These are phyloP conservation scores for Dione vanillae DNA, from an alignment of 2,888 invertebrate species.

Conservation along the genomic window DNA sequence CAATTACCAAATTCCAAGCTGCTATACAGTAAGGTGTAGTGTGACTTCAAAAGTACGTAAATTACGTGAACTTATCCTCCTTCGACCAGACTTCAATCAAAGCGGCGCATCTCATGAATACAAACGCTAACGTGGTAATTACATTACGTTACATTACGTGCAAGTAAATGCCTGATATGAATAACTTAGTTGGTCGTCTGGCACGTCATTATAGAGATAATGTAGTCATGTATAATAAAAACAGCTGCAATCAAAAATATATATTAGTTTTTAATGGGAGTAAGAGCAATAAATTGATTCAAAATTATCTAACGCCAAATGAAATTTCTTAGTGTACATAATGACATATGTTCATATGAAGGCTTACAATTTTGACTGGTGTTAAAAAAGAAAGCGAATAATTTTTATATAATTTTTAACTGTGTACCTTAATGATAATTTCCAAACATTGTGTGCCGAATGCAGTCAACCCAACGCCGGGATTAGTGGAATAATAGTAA, in stretches of 20 bases:
- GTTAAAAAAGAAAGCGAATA: too few species aligned
- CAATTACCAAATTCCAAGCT: too few species aligned
- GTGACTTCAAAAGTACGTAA: conserved; percentile 1
- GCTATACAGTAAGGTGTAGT: background rate
- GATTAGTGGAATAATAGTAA: too few species aligned
- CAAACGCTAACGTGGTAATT: conserved; percentile 4
- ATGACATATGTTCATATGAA: too few species aligned
- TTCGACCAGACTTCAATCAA: conserved; percentile 6
- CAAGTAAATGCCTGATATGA: conserved; percentile 5
- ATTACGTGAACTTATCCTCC: background rate
- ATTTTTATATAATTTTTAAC: too few species aligned
- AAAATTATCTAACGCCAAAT: too few species aligned
- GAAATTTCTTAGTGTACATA: too few species aligned
- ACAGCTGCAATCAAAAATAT: background rate
- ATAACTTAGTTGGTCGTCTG: conserved; percentile 5
- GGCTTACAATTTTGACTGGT: too few species aligned
- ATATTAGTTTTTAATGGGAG: background rate
- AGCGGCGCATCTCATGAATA: conserved; percentile 20
- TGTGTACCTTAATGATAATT: too few species aligned
- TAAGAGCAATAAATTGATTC: too few species aligned
- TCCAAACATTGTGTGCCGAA: too few species aligned
- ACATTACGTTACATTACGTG: conserved; percentile 21
- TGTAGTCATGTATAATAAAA: background rate
- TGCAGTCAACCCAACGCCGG: too few species aligned
- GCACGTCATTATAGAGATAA: background rate